Evolutionary conservation across 1,140 invertebrate genomes (phyloP).

Genomic region (Agrilus planipennis): DNA sequence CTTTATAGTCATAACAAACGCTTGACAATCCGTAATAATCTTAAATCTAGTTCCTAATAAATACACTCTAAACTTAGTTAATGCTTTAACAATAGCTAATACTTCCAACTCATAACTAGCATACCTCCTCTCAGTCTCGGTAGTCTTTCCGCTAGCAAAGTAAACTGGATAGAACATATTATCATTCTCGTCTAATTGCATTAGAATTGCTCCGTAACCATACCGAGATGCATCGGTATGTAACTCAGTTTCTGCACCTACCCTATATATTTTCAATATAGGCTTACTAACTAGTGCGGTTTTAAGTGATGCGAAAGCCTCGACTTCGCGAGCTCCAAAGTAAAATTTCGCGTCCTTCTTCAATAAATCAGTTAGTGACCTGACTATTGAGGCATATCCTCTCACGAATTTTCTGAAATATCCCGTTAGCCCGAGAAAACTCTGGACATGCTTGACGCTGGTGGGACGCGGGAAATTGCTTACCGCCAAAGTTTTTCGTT

Average conservation of each 20-base stretch:
- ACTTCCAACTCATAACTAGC: conserved; percentile 19
- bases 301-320: conserved; percentile 12
- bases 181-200: conserved; percentile 21
- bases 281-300: conserved; percentile 15
- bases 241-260: conserved; percentile 21
- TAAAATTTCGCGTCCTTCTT: conserved; percentile 11
- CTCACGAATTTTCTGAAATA: conserved; percentile 12
- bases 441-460: conserved; percentile 20
- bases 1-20: conserved; percentile 22
- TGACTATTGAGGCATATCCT: conserved; percentile 12
- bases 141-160: conserved; percentile 30
- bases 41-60: conserved; percentile 30
- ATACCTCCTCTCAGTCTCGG: conserved; percentile 6
- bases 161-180: conserved; percentile 34
- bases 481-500: conserved; percentile 24
- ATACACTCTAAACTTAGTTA: conserved; percentile 33
- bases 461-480: conserved; percentile 21
- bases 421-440: conserved; percentile 14
- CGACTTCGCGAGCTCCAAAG: conserved; percentile 7
- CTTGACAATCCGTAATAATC: conserved; percentile 29
- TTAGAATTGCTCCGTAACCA: conserved; percentile 25
- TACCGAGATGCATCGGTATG: conserved; percentile 27
- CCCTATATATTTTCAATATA: conserved; percentile 28
- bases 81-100: conserved; percentile 28
- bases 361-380: conserved; percentile 11